Percentiles rank a stretch among this genome's conserved stretches.
Evolutionary conservation across 2,113 vertebrate genomes (phyloP).

Genomic region (Geococcyx californianus): DNA sequence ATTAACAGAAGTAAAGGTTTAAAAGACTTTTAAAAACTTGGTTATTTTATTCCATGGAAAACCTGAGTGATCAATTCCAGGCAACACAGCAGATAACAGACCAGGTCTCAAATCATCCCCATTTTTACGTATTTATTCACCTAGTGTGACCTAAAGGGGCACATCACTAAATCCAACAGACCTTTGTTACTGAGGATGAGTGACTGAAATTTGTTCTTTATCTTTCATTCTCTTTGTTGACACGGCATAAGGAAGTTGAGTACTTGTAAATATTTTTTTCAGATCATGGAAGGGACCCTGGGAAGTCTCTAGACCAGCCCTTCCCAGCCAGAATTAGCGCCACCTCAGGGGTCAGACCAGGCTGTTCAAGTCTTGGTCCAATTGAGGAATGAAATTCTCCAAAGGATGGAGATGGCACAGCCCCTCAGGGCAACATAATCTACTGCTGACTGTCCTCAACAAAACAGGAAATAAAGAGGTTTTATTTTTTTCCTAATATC

Average conservation of each 20-base stretch:
- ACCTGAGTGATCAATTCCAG: rapidly evolving
- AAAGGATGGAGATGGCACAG: background rate
- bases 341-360: rapidly evolving
- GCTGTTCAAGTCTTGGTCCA: background rate
- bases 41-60: background rate
- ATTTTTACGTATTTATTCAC: background rate
- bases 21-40: background rate
- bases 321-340: background rate
- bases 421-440: background rate
- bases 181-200: background rate
- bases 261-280: background rate
- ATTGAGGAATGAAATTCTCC: background rate
- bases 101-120: background rate
- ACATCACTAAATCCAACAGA: background rate
- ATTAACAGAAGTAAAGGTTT: background rate
- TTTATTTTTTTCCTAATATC: background rate
- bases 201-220: background rate
- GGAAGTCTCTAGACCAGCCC: background rate
- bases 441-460: background rate
- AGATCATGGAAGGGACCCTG: background rate
- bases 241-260: background rate
- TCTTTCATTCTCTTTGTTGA: background rate
- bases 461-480: background rate
- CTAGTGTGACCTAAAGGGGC: background rate
- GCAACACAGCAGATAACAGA: background rate